Evolutionary conservation across 2,113 vertebrate genomes (phyloP).

Genomic region (Phylloscopus whistleri): DNA sequence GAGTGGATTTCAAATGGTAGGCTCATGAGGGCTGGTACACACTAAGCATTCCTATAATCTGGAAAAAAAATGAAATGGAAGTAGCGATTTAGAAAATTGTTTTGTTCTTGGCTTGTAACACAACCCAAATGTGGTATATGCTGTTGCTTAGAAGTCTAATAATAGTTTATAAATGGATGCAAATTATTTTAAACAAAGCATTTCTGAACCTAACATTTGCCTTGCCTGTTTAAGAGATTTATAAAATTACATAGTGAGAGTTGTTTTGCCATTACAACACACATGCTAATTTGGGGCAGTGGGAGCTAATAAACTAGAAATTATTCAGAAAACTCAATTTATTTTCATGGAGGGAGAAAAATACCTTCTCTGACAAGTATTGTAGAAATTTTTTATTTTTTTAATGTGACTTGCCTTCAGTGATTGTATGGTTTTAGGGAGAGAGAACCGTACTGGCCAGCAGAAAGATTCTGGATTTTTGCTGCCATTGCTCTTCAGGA

Average conservation of each 20-base stretch:
- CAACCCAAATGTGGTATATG: neutral
- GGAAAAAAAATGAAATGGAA: neutral
- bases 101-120: conserved; percentile 5
- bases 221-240: neutral
- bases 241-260: neutral
- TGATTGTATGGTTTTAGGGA: neutral
- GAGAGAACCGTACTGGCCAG: neutral
- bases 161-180: neutral
- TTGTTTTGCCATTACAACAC: neutral
- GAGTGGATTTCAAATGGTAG: neutral
- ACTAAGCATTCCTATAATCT: neutral
- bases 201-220: conserved; percentile 9
- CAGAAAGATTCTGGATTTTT: neutral
- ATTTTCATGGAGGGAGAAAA: neutral
- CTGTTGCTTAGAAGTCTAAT: neutral
- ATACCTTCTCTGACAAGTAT: neutral
- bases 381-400: neutral
- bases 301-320: neutral
- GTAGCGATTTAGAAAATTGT: neutral
- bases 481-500: neutral
- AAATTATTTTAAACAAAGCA: neutral
- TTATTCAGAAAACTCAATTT: neutral
- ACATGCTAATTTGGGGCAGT: neutral
- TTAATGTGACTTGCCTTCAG: neutral
- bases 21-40: neutral